Conservation (phyloP, 2,797 vertebrate species). For the Anguilla obscura region DNA sequence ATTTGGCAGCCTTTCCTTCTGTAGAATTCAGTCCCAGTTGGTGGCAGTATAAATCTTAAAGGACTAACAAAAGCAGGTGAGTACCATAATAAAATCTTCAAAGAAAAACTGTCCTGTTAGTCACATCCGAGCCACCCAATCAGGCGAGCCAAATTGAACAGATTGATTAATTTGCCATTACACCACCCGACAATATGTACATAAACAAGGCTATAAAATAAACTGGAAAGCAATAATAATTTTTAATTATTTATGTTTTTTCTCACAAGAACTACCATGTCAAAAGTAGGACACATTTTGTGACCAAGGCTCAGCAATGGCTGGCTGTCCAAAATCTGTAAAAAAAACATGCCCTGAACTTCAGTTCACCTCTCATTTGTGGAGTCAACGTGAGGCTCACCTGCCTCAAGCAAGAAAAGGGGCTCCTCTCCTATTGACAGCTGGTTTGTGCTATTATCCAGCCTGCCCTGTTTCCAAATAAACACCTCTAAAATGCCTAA, state of each 20-base stretch:
- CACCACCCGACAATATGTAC: background rate
- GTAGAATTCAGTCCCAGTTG: background rate
- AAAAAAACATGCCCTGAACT: background rate
- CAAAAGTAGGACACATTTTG: background rate
- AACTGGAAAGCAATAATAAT: background rate
- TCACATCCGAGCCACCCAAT: background rate
- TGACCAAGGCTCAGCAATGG: background rate
- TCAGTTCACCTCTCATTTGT: constrained; percentile 18
- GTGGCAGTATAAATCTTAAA: too few species aligned
- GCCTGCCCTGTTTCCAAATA: constrained; percentile 14
- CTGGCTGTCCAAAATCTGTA: background rate
- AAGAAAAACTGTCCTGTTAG: background rate
- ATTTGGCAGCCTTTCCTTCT: constrained; percentile 5
- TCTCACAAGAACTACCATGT: background rate
- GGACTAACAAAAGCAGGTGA: too few species aligned
- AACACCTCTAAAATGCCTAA: background rate
- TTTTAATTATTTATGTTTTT: background rate
- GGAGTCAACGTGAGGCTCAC: constrained; percentile 13
- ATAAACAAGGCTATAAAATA: background rate
- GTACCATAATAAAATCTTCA: background rate
- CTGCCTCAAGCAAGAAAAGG: constrained; percentile 14
- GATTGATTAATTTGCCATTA: background rate
- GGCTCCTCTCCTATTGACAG: constrained; percentile 18
- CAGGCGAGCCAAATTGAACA: background rate
- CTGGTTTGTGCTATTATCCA: constrained; percentile 9